Percentiles rank a stretch among this genome's conserved stretches.
Conservation (phyloP, 1,140 invertebrate species). For the Theocolax elegans region DNA sequence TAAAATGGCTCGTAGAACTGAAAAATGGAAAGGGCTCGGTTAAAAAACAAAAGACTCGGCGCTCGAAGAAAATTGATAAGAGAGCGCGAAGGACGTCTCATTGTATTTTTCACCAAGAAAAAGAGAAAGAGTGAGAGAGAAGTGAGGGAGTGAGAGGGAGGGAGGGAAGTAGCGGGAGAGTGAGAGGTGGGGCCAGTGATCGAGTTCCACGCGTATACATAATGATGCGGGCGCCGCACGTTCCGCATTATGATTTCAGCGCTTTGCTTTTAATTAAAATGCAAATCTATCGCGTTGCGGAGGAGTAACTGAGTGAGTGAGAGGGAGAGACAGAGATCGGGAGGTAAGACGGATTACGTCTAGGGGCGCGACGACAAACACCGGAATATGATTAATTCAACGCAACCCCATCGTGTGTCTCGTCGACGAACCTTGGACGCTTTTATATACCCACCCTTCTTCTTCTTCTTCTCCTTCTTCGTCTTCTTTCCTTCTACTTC, state of each 20-base stretch:
- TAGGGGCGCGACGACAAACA: constrained; percentile 66
- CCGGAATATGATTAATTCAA: constrained; percentile 68
- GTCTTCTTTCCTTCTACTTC: background rate
- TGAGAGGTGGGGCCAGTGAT: constrained; percentile 6
- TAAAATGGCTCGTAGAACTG: no score
- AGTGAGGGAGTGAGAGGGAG: background rate
- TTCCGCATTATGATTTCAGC: constrained; percentile 73
- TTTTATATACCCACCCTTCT: constrained; percentile 15
- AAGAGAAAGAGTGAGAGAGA: background rate
- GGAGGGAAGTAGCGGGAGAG: no score
- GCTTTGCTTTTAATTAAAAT: constrained; percentile 74
- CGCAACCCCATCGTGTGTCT: constrained; percentile 56
- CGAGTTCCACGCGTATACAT: constrained; percentile 46
- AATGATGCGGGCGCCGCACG: constrained; percentile 57
- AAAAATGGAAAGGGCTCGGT: constrained; percentile 19
- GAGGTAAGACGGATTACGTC: constrained; percentile 69
- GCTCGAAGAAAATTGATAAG: constrained; percentile 32
- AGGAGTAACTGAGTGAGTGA: constrained; percentile 51
- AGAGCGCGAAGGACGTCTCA: constrained; percentile 11
- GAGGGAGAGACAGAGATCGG: constrained; percentile 63
- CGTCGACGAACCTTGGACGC: constrained; percentile 7
- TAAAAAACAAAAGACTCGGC: background rate
- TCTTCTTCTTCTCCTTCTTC: background rate
- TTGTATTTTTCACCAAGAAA: background rate
- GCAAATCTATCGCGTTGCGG: constrained; percentile 68